Conservation (phyloP, 2,888 invertebrate genomes). For the Sceliomorpha sp. region DNA sequence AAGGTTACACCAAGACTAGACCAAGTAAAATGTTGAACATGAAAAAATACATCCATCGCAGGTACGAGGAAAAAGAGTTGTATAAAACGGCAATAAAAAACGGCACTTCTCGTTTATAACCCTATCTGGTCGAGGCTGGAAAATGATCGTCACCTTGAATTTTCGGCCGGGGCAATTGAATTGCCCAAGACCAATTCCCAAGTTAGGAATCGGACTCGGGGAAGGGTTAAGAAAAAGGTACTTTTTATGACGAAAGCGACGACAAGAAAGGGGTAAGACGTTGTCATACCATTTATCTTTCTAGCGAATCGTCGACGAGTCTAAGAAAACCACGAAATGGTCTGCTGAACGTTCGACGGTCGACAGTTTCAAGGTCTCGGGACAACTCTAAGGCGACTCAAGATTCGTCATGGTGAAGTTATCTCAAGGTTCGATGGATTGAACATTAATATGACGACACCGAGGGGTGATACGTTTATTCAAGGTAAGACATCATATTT, state of each 20-base stretch:
- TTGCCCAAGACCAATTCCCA: no score
- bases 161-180: slow-evolving; percentile 18
- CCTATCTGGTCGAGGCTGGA: slow-evolving; percentile 30
- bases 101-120: slow-evolving; percentile 41
- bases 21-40: slow-evolving; percentile 1
- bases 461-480: slow-evolving; percentile 35
- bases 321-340: slow-evolving; percentile 68
- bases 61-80: no score
- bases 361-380: slow-evolving; percentile 70
- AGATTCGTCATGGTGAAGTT: slow-evolving; percentile 53
- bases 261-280: slow-evolving; percentile 66
- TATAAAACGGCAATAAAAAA: slow-evolving; percentile 14
- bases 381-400: slow-evolving; percentile 60
- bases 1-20: no score
- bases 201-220: slow-evolving; percentile 22
- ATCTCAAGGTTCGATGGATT: slow-evolving; percentile 55
- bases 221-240: slow-evolving; percentile 21
- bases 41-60: no score
- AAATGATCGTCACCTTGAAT: slow-evolving; percentile 32
- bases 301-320: slow-evolving; percentile 64
- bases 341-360: slow-evolving; percentile 70
- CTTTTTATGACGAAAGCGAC: slow-evolving; percentile 10
- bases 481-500: slow-evolving; percentile 52
- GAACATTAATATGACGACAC: slow-evolving; percentile 9
- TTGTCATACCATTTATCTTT: slow-evolving; percentile 66